Evolutionary conservation across 2,113 vertebrate species (phyloP).

Genomic region (Tonatia bakeri): DNA sequence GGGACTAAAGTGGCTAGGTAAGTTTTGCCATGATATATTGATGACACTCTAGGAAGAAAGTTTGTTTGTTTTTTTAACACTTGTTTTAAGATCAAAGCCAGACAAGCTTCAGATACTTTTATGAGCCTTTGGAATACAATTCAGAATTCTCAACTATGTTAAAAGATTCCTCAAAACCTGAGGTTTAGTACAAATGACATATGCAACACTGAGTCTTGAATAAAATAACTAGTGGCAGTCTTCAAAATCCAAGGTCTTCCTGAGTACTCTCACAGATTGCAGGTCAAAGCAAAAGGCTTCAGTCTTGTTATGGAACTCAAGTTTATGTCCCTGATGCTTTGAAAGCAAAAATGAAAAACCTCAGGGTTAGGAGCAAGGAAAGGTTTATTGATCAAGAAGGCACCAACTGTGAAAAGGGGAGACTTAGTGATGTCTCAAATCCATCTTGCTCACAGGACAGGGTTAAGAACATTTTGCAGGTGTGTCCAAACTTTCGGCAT

Average conservation of each 20-base stretch:
- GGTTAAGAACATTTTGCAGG: neutral
- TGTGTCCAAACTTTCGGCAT: too few relatives aligned
- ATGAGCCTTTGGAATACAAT: neutral
- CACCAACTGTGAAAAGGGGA: neutral
- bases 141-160: neutral
- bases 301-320: neutral
- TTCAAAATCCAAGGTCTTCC: neutral
- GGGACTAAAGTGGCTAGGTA: neutral
- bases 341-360: neutral
- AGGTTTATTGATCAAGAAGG: neutral
- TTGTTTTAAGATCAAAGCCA: conserved; percentile 1
- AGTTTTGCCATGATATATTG: conserved; percentile 16
- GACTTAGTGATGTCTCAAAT: neutral
- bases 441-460: neutral
- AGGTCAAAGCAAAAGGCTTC: neutral
- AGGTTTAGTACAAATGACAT: neutral
- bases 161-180: neutral
- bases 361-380: neutral
- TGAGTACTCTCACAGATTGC: neutral
- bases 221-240: neutral
- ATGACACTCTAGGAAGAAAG: neutral
- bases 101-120: conserved; percentile 6
- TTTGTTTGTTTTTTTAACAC: neutral
- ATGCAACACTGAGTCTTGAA: neutral
- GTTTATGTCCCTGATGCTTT: neutral